A percentile compares a stretch with the other conserved stretches of the same genome.
Evolutionary conservation across 2,797 vertebrate species (phyloP).

Genomic region (Smutsia gigantea): DNA sequence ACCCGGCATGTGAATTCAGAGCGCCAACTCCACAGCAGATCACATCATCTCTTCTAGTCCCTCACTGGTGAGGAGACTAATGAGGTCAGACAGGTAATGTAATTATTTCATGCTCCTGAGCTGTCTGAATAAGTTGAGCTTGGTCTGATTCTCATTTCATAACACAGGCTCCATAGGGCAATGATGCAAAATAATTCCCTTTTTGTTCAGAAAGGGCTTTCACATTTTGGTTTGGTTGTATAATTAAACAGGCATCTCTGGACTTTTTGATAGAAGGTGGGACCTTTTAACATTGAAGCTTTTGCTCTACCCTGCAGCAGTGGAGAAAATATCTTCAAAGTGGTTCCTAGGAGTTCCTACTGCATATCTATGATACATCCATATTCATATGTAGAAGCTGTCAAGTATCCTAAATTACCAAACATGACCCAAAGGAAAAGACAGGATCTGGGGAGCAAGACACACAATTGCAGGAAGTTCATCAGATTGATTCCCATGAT

Average conservation of each 20-base stretch:
- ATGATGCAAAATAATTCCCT: not conserved
- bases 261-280: slow-evolving; percentile 51
- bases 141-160: slow-evolving; percentile 67
- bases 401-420: no score
- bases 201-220: slow-evolving; percentile 47
- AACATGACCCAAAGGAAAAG: not conserved
- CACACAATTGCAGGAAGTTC: fast-evolving
- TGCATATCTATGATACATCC: not conserved
- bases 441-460: not conserved
- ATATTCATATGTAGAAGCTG: not conserved
- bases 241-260: slow-evolving; percentile 38
- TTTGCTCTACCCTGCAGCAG: not conserved
- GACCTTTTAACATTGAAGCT: slow-evolving; percentile 38
- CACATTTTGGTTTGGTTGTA: slow-evolving; percentile 57
- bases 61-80: not conserved
- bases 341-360: fast-evolving
- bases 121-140: not conserved
- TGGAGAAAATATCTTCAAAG: not conserved
- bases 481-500: not conserved
- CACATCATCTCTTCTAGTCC: not conserved
- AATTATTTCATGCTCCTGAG: slow-evolving; percentile 40
- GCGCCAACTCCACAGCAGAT: not conserved
- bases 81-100: slow-evolving; percentile 24
- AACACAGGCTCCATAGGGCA: slow-evolving; percentile 11
- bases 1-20: not conserved